These are phyloP conservation scores for Meiosimyza platycephala DNA, from an alignment of 2,888 invertebrate species.

Conservation along the genomic window DNA sequence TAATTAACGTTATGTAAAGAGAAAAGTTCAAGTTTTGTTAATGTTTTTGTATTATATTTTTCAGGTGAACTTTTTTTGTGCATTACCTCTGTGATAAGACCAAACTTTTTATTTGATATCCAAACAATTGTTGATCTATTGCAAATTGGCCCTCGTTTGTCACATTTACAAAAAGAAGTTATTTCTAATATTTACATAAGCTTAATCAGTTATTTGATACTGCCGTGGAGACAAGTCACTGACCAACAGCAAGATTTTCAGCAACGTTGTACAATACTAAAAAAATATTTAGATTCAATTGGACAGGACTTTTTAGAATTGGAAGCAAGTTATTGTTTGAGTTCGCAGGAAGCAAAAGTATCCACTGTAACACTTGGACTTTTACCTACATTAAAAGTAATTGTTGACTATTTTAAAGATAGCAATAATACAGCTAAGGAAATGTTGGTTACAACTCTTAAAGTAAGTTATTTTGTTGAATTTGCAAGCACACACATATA, in stretches of 20 bases:
- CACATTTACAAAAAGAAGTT: slow-evolving; percentile 63
- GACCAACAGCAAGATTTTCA: slow-evolving; percentile 64
- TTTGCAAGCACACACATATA: too few species aligned
- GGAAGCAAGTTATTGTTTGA: slow-evolving; percentile 50
- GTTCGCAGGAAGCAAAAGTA: slow-evolving; percentile 60
- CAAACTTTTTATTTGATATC: slow-evolving; percentile 64
- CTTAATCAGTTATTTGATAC: slow-evolving; percentile 64
- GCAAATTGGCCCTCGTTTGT: slow-evolving; percentile 60
- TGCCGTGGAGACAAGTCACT: slow-evolving; percentile 63
- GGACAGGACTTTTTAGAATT: slow-evolving; percentile 61
- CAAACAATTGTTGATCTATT: slow-evolving; percentile 62
- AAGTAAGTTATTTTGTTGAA: slow-evolving; percentile 50
- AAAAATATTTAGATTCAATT: slow-evolving; percentile 62
- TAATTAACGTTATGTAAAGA: not conserved
- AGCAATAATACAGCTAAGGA: slow-evolving; percentile 63
- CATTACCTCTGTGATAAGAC: slow-evolving; percentile 66
- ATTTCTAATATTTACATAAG: slow-evolving; percentile 62
- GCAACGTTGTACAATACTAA: slow-evolving; percentile 59
- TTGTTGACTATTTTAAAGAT: slow-evolving; percentile 65
- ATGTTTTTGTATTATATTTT: not conserved
- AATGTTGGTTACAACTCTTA: slow-evolving; percentile 64
- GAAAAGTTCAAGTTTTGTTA: too few species aligned
- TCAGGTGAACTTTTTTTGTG: slow-evolving; percentile 63
- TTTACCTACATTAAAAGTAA: slow-evolving; percentile 60
- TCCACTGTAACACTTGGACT: slow-evolving; percentile 58